Base-by-base conservation (phyloP, 2,888 invertebrate species). In the Apoda limacodes region DNA sequence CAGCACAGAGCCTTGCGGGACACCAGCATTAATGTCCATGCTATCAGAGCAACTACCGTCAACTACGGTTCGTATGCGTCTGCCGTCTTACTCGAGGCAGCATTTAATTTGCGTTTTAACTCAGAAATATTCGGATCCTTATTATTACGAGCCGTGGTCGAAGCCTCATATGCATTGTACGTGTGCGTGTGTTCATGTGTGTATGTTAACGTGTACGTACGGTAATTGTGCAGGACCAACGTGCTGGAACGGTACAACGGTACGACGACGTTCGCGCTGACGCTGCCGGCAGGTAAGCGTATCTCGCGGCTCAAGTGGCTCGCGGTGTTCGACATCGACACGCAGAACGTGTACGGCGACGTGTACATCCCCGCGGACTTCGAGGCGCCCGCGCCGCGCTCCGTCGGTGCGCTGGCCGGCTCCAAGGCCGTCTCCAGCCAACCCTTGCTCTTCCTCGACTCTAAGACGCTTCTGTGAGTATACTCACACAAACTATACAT, bases 301-400 rank as follows among this genome's bases (percentile, higher is more conserved):
- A 85, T 95, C 37, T 89, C 90, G 1, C 92, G 93, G 45, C 86
- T 95, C 43, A 90, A 91, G 68, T 95, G 95, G 95, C 83, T 95
- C 34, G 89, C 93, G 0, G 83, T 95, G 28, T 95, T 93, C 68
- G 95, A 95, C 76, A 83, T 95, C 24, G 86, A 87, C 47, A 88
- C 87, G 54, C 92, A 93, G 84, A 93, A 92, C 62, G 87, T 92
- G 21, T 95, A 93, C 60, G 95, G 92, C 0, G 95, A 95, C 62
- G 89, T 95, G 30, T 91, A 89, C 59, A 86, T 95, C 45, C 94
- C 94, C 0, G 94, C 95, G 54, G 93, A 92, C 44, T 94, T 95
- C 64, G 92, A 93, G 55, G 88, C 95, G 9, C 95, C 95, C 0
- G 82, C 86, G 5, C 83, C 89, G 1, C 88, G 89, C 47, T 72